These are phyloP conservation scores for Urocitellus parryii DNA, from an alignment of 2,113 vertebrate species.

Conservation along the genomic window DNA sequence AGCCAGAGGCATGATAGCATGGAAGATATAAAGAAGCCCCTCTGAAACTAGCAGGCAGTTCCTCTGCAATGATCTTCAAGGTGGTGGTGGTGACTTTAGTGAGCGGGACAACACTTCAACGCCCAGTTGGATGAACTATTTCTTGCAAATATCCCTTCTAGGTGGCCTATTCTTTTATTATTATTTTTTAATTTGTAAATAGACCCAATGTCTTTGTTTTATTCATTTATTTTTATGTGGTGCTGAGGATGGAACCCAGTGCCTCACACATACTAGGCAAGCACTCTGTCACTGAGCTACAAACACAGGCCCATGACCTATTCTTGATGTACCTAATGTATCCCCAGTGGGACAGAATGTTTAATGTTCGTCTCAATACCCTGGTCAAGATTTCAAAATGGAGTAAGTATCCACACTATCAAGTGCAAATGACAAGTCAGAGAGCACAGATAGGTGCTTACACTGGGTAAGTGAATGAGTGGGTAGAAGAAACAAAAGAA, in stretches of 20 bases:
- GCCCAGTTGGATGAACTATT: neutral
- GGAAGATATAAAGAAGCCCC: neutral
- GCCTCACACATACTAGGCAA: too few relatives aligned
- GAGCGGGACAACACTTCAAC: neutral
- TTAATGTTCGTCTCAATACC: neutral
- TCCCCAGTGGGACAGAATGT: neutral
- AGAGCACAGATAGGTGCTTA: neutral
- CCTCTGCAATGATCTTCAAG: neutral
- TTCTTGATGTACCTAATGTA: neutral
- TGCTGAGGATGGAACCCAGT: too few relatives aligned
- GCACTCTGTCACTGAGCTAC: too few relatives aligned
- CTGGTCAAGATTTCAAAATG: neutral
- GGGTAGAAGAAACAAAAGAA: too few relatives aligned
- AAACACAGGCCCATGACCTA: neutral
- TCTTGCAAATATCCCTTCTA: neutral
- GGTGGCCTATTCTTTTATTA: too few relatives aligned
- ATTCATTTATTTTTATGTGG: too few relatives aligned
- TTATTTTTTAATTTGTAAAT: too few relatives aligned
- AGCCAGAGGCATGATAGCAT: neutral
- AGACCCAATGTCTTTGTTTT: too few relatives aligned
- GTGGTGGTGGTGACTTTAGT: neutral
- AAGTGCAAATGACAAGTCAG: neutral
- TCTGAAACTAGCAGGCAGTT: neutral
- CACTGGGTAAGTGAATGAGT: neutral
- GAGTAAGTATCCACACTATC: neutral